Base-by-base conservation (phyloP, 1,140 invertebrate species). In the Heliconius congener region DNA sequence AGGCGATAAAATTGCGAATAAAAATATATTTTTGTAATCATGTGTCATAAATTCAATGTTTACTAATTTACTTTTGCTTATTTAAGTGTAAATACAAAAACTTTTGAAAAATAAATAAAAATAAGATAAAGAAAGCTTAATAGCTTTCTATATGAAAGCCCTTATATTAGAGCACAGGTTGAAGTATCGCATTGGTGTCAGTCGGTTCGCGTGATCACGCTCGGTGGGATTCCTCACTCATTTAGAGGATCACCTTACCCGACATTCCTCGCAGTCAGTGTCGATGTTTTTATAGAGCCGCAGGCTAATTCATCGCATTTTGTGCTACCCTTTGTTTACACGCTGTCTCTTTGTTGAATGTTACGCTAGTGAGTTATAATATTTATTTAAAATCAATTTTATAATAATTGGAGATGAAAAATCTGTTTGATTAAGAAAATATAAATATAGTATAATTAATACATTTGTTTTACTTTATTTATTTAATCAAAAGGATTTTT, bases 131-230 rank as follows among this genome's bases (percentile, higher is more conserved):
- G 79, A 81, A 76, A 85, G 82, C 74, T 76, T 86, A 90, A 85
- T 84, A 30, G 13, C 50, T 52, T 52, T 52, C 50, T 52, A 6
- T 52, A 52, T 18, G 50, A 57, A 57, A 66, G 60, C 60, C 11
- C 60, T 66, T 66, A 66, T 30, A 66, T 27, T 27, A 66, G 23
- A 66, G 16, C 60, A 6, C n/a, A 66, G 60, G 60, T 66, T 66
- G 11, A 66, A 66, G 60, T 27, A 66, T 16, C 60, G 60, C 60
- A 66, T 88, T 86, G 85, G 84, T 89, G 83, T 93, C 88, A 89
- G 87, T 87, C 88, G 83, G 86, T 87, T 90, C 86, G 90, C 90
- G 90, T 91, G 91, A 91, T 86, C 87, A 87, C 90, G 85, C 84
- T 74, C 82, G 78, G 60, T 81, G 81, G 83, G 82, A 85, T 83